Percentiles rank a stretch among this genome's conserved stretches.
Conservation (phyloP, 2,888 invertebrate species). For the Reticulitermes lucifugus region DNA sequence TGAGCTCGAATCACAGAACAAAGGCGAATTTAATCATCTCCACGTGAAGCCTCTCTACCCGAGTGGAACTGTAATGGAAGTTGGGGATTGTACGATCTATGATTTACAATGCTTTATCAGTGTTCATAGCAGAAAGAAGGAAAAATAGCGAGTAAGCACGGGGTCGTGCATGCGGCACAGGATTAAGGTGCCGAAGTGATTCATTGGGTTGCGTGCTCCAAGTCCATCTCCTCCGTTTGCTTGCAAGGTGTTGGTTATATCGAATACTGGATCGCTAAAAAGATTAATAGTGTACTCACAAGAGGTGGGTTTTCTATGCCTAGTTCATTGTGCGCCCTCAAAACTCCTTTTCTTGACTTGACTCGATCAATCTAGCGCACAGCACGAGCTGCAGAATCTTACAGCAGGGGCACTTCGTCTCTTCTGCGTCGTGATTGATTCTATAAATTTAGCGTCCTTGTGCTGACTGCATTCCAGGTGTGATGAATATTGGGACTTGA, state of each 20-base stretch:
- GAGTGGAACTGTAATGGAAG: constrained; percentile 13
- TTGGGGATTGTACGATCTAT: constrained; percentile 22
- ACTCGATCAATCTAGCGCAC: constrained; percentile 25
- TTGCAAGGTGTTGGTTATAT: constrained; percentile 40
- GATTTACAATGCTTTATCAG: constrained; percentile 17
- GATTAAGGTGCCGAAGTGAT: constrained; percentile 37
- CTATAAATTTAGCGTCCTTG: no score
- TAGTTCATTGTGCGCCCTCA: constrained; percentile 1
- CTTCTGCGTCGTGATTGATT: no score
- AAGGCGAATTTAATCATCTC: constrained; percentile 26
- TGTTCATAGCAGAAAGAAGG: neutral
- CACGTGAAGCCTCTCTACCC: neutral
- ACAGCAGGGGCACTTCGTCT: neutral
- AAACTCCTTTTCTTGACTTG: constrained; percentile 5
- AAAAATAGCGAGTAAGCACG: neutral
- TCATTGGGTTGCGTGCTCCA: constrained; percentile 31
- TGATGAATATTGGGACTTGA: no score
- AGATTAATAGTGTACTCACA: constrained; percentile 32
- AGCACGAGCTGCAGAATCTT: neutral
- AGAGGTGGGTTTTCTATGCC: constrained; percentile 22
- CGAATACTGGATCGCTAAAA: constrained; percentile 41
- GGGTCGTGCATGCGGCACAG: constrained; percentile 13
- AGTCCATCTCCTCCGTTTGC: constrained; percentile 17
- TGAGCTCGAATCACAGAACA: no score
- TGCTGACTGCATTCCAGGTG: no score